Evolutionary conservation across 1,140 invertebrate genomes (phyloP).

Genomic region (Mylabris phalerata): DNA sequence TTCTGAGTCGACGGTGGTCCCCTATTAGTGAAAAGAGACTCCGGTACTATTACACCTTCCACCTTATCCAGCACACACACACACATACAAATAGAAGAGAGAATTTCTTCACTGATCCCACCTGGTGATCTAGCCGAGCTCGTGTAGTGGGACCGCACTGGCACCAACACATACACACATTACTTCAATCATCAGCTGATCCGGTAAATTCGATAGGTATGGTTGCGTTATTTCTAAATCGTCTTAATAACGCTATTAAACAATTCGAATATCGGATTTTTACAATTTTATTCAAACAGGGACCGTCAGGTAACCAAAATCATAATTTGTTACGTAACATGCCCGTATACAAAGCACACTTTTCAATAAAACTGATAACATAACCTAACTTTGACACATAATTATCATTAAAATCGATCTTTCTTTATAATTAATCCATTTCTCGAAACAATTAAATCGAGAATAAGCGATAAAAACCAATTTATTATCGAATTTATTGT

Average conservation of each 20-base stretch:
- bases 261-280: conserved; percentile 38
- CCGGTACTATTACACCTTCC: neutral
- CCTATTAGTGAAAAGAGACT: conserved; percentile 11
- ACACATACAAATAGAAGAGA: conserved; percentile 9
- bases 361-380: neutral
- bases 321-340: conserved; percentile 31
- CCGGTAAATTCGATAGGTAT: conserved; percentile 9
- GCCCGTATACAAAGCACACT: too few relatives aligned
- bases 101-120: conserved; percentile 9
- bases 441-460: too few relatives aligned
- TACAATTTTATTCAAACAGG: conserved; percentile 36
- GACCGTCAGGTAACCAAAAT: conserved; percentile 42
- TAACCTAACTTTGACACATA: conserved; percentile 33
- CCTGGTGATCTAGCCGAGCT: neutral
- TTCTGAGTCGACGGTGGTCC: conserved; percentile 41
- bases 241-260: conserved; percentile 34
- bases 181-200: conserved; percentile 13
- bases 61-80: conserved; percentile 1
- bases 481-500: too few relatives aligned
- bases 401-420: too few relatives aligned
- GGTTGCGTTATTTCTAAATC: conserved; percentile 29
- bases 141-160: too few relatives aligned
- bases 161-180: too few relatives aligned
- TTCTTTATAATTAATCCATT: too few relatives aligned
- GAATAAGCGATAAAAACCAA: too few relatives aligned